These are phyloP conservation scores for Aspiorhynchus laticeps DNA, from an alignment of 2,113 vertebrate species.

Conservation along the genomic window DNA sequence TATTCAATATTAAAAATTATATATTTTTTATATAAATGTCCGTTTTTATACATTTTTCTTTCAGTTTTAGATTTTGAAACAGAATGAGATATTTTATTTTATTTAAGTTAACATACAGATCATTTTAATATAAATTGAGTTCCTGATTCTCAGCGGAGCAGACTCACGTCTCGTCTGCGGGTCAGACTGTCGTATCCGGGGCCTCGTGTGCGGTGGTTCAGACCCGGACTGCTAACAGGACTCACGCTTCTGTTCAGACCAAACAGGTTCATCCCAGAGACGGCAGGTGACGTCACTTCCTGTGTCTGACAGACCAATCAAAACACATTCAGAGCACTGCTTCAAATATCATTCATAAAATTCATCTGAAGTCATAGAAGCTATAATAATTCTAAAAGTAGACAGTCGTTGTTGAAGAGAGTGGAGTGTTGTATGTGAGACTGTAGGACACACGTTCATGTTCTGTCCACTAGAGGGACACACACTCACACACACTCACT, in stretches of 20 bases:
- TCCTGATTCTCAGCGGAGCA: background rate
- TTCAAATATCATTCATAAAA: too few relatives aligned
- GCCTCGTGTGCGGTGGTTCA: constrained; percentile 57
- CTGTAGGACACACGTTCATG: background rate
- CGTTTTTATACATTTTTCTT: too few relatives aligned
- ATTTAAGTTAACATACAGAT: background rate
- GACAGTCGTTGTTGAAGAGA: background rate
- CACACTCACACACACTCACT: background rate
- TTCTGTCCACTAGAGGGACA: constrained; percentile 8
- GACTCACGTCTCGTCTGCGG: constrained; percentile 64
- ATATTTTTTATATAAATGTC: too few relatives aligned
- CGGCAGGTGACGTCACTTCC: constrained; percentile 68
- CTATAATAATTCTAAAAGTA: background rate
- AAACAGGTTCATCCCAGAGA: constrained; percentile 73
- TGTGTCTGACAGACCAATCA: constrained; percentile 35
- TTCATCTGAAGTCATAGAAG: background rate
- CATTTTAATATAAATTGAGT: background rate
- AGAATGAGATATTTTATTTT: too few relatives aligned
- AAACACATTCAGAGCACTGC: background rate
- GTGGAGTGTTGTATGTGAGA: background rate
- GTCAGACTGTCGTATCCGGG: constrained; percentile 69
- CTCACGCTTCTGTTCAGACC: constrained; percentile 67
- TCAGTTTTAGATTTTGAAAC: too few relatives aligned
- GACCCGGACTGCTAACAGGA: constrained; percentile 48
- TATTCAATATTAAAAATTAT: too few relatives aligned